phyloP scores from a whole-genome alignment of 2,113 vertebrate genomes.

The Sylvia atricapilla region DNA sequence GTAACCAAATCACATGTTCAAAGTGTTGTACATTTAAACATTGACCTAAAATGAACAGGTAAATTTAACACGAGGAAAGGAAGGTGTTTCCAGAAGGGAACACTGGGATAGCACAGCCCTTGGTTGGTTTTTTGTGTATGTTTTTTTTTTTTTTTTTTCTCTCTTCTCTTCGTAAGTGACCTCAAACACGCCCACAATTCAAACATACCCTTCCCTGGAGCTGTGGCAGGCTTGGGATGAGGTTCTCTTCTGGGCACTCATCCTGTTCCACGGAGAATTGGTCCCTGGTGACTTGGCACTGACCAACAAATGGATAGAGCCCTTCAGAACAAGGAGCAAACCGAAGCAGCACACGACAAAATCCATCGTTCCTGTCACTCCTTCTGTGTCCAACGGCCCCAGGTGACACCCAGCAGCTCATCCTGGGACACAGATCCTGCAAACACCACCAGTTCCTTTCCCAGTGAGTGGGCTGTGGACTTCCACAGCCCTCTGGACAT shows the following conservation, averaged over 20 bases:
- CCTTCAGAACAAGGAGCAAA: background rate
- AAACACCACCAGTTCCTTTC: background rate
- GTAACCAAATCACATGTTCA: slow-evolving; percentile 72
- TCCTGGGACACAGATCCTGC: slow-evolving; percentile 19
- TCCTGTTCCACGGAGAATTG: slow-evolving; percentile 68
- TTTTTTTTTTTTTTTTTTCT: background rate
- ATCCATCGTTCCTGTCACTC: background rate
- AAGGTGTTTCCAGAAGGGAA: slow-evolving; percentile 51
- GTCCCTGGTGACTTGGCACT: slow-evolving; percentile 74
- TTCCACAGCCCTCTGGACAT: background rate
- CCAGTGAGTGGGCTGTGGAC: background rate
- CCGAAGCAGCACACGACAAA: slow-evolving; percentile 35
- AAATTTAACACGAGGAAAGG: slow-evolving; percentile 57
- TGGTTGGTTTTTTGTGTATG: background rate
- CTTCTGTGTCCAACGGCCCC: background rate
- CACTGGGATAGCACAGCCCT: slow-evolving; percentile 71
- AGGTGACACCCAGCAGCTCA: background rate
- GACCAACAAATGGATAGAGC: background rate
- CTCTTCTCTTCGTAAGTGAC: background rate
- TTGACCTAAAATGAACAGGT: slow-evolving; percentile 69
- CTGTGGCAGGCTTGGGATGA: slow-evolving; percentile 61
- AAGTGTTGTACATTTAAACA: slow-evolving; percentile 71
- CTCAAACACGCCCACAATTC: slow-evolving; percentile 10
- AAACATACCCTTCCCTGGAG: slow-evolving; percentile 49
- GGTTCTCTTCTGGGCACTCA: slow-evolving; percentile 63